phyloP scores from a whole-genome alignment of 2,888 invertebrate species.

The Trissonchulus latispiculum region DNA sequence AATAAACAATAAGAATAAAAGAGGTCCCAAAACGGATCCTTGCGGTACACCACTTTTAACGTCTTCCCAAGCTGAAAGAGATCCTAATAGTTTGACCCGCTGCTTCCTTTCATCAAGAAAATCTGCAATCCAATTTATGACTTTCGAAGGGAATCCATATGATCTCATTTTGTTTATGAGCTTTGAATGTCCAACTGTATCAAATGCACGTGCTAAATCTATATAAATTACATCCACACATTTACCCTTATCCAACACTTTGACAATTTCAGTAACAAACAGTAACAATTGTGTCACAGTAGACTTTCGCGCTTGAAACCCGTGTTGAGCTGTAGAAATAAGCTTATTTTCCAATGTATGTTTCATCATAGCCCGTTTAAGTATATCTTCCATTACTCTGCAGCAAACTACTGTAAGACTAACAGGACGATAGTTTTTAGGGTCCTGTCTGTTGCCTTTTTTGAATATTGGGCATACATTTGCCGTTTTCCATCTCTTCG shows the following conservation, averaged over 20 bases:
- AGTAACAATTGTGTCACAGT: background rate
- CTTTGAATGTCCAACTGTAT: background rate
- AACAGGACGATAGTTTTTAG: background rate
- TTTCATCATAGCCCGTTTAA: background rate
- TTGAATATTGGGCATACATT: background rate
- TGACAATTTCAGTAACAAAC: background rate
- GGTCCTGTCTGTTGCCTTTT: background rate
- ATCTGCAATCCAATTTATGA: background rate
- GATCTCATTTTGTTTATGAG: background rate
- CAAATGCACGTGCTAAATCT: background rate
- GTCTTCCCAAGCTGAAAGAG: background rate
- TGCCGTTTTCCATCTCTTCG: background rate
- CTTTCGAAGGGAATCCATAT: background rate
- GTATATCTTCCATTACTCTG: background rate
- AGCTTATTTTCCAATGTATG: background rate
- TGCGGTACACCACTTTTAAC: constrained; percentile 15
- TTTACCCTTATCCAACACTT: background rate
- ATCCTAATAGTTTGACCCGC: background rate
- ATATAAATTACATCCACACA: constrained; percentile 8
- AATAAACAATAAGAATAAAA: background rate
- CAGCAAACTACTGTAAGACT: constrained; percentile 5
- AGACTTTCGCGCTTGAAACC: background rate
- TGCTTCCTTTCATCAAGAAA: background rate
- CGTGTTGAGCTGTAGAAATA: background rate
- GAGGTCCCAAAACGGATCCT: background rate